Conservation (phyloP, 2,797 vertebrate genomes). For the Anguilla pacifica region DNA sequence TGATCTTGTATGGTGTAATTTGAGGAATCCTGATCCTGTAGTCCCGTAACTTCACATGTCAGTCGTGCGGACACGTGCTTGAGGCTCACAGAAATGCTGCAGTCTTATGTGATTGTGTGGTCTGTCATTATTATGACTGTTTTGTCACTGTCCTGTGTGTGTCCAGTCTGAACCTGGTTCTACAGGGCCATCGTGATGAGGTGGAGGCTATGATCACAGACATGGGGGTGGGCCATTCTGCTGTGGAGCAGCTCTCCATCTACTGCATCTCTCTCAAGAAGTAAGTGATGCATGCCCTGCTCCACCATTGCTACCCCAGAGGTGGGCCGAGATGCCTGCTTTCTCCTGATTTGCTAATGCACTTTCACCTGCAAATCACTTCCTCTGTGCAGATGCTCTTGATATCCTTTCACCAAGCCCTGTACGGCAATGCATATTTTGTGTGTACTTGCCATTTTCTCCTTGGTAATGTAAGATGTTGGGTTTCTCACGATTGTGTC, state of each 20-base stretch:
- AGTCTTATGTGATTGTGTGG: background rate
- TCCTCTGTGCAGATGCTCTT: background rate
- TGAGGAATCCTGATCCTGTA: background rate
- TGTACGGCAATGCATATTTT: background rate
- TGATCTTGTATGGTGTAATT: background rate
- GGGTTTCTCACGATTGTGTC: background rate
- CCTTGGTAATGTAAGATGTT: background rate
- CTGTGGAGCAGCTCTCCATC: conserved; percentile 90
- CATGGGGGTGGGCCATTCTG: conserved; percentile 78
- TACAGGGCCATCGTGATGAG: conserved; percentile 87
- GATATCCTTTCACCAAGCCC: background rate
- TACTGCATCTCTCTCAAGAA: conserved; percentile 97
- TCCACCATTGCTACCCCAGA: background rate
- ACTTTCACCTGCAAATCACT: background rate
- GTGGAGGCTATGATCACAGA: conserved; percentile 95
- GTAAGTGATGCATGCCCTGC: conserved; percentile 62
- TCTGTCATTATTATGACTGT: background rate
- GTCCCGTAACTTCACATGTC: background rate
- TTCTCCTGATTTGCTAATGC: background rate
- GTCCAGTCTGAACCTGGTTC: conserved; percentile 82
- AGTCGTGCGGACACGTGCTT: background rate
- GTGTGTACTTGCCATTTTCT: background rate
- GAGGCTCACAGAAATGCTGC: background rate
- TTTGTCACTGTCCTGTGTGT: background rate
- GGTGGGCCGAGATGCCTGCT: background rate